Conservation (phyloP, 1,140 invertebrate genomes). For the Dreissena rostriformis region DNA sequence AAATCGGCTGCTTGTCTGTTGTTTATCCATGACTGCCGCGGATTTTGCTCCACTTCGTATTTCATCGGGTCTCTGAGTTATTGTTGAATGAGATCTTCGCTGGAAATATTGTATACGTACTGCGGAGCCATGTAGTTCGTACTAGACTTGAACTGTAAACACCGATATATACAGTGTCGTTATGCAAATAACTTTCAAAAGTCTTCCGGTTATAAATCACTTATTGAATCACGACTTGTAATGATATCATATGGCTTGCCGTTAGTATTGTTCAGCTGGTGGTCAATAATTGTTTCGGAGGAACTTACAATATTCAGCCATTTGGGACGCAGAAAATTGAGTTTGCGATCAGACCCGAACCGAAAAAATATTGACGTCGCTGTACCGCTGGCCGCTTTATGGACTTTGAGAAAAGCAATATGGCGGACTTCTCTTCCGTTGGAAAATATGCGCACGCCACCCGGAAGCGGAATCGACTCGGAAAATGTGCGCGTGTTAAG, state of each 20-base stretch:
- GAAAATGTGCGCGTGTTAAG: conserved; percentile 5
- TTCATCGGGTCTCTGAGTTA: conserved; percentile 39
- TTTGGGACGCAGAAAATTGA: conserved; percentile 66
- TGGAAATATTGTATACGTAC: conserved; percentile 46
- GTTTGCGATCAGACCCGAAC: conserved; percentile 61
- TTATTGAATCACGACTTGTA: conserved; percentile 66
- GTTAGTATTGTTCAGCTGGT: conserved; percentile 30
- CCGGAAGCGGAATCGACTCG: conserved; percentile 25
- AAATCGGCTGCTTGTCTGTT: conserved; percentile 64
- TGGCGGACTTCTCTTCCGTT: conserved; percentile 57
- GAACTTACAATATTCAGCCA: conserved; percentile 57
- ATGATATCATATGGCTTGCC: conserved; percentile 62
- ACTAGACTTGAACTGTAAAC: conserved; percentile 57
- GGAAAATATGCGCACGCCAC: conserved; percentile 37
- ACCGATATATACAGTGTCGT: conserved; percentile 62
- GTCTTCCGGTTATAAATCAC: conserved; percentile 56
- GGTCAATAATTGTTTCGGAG: conserved; percentile 14
- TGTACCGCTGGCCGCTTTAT: conserved; percentile 73
- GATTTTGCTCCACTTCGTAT: conserved; percentile 44
- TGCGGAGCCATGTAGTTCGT: conserved; percentile 59
- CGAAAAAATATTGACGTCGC: conserved; percentile 69
- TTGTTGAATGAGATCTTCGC: not conserved
- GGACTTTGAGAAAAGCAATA: conserved; percentile 72
- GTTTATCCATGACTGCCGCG: conserved; percentile 52
- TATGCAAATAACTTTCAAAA: conserved; percentile 55